These are phyloP conservation scores for Pogonocichla stellata DNA, from an alignment of 2,113 vertebrate species.

Conservation along the genomic window DNA sequence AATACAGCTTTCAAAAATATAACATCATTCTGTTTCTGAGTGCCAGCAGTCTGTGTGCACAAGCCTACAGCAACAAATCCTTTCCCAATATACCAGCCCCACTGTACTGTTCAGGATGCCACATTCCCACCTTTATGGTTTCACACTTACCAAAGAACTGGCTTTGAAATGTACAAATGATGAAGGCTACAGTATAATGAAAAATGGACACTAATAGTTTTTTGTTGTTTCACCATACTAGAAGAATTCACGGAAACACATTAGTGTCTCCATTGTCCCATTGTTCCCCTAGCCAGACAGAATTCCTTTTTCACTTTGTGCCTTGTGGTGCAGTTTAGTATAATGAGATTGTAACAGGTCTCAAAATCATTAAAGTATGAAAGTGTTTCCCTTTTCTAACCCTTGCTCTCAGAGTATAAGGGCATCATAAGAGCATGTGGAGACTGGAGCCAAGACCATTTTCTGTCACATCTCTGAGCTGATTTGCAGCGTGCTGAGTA, in stretches of 20 bases:
- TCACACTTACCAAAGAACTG: background rate
- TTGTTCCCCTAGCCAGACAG: background rate
- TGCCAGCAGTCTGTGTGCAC: background rate
- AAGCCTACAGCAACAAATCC: background rate
- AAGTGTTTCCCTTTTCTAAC: slow-evolving; percentile 28
- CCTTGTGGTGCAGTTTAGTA: background rate
- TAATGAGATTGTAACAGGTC: slow-evolving; percentile 53
- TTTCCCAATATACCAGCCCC: background rate
- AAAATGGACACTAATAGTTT: background rate
- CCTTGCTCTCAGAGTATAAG: slow-evolving; percentile 29
- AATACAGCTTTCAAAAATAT: background rate
- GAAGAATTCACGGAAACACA: background rate
- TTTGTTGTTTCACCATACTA: background rate
- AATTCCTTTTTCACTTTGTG: slow-evolving; percentile 15
- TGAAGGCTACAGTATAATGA: background rate
- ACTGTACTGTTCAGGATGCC: background rate
- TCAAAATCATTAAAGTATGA: slow-evolving; percentile 35
- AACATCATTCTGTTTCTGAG: background rate
- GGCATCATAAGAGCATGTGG: background rate
- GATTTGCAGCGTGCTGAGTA: background rate
- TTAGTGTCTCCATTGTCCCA: background rate
- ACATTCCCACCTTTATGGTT: background rate
- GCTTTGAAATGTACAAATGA: background rate
- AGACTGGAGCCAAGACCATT: background rate
- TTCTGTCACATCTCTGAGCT: background rate